Conservation (phyloP, 2,113 vertebrate species). For the Cervus canadensis region DNA sequence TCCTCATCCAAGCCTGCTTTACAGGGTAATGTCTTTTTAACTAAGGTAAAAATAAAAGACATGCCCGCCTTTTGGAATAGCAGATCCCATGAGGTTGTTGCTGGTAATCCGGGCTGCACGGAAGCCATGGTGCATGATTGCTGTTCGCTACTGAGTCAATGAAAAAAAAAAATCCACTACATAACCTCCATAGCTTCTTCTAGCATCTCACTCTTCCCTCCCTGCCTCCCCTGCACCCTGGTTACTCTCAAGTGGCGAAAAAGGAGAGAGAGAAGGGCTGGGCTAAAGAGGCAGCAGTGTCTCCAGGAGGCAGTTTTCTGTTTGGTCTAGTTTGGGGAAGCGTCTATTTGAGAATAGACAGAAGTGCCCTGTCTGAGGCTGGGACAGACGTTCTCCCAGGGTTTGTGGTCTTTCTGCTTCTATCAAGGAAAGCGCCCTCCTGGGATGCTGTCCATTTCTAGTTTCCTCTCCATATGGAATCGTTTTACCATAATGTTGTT, state of each 20-base stretch:
- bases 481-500: background rate
- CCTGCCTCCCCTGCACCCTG: background rate
- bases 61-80: background rate
- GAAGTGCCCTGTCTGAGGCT: background rate
- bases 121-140: constrained; percentile 31
- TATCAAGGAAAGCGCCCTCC: background rate
- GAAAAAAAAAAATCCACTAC: constrained; percentile 9
- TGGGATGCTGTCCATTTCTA: background rate
- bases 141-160: constrained; percentile 9
- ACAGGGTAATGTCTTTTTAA: constrained; percentile 44
- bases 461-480: background rate
- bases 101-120: background rate
- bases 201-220: background rate
- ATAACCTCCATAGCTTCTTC: background rate
- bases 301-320: background rate
- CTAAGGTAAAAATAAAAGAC: constrained; percentile 45
- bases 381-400: background rate
- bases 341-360: background rate
- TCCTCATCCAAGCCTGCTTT: background rate
- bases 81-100: background rate
- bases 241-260: background rate
- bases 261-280: background rate
- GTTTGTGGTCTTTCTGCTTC: background rate
- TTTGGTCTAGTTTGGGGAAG: background rate
- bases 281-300: background rate